Evolutionary conservation across 2,797 vertebrate species (phyloP).

Genomic region (Scolopax rusticola): DNA sequence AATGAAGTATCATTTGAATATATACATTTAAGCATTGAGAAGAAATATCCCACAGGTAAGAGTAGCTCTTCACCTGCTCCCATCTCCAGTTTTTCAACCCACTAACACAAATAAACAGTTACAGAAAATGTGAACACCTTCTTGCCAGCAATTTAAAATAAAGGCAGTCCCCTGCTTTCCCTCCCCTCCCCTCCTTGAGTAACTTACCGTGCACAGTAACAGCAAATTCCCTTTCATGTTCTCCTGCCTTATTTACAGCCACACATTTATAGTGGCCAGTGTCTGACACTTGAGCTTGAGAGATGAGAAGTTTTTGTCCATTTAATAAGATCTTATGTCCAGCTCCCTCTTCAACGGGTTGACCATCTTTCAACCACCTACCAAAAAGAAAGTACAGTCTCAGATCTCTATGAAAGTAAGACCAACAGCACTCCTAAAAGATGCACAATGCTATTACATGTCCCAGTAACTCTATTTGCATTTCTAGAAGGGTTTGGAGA

Average conservation of each 20-base stretch:
- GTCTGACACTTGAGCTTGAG: constrained; percentile 89
- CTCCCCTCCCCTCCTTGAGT: not conserved
- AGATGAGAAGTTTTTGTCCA: constrained; percentile 87
- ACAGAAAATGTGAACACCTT: not conserved
- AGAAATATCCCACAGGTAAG: not conserved
- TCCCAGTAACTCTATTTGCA: not conserved
- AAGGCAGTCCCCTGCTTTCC: not conserved
- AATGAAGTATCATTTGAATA: not conserved
- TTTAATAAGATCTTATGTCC: constrained; percentile 82
- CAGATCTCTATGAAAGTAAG: not conserved
- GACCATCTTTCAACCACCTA: constrained; percentile 91
- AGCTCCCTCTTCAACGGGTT: constrained; percentile 80
- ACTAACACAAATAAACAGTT: not conserved
- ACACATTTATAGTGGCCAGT: constrained; percentile 90
- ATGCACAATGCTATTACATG: not conserved
- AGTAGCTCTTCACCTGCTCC: not conserved
- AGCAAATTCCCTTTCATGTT: constrained; percentile 86
- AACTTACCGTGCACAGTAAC: constrained; percentile 91
- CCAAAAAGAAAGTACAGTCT: not conserved
- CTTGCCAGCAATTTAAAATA: not conserved
- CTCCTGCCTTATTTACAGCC: constrained; percentile 90
- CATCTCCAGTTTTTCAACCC: not conserved
- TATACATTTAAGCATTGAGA: not conserved
- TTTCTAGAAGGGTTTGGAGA: not conserved
- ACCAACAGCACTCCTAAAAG: not conserved